phyloP scores from a whole-genome alignment of 2,797 vertebrate genomes.

The Tolypeutes matacus region DNA sequence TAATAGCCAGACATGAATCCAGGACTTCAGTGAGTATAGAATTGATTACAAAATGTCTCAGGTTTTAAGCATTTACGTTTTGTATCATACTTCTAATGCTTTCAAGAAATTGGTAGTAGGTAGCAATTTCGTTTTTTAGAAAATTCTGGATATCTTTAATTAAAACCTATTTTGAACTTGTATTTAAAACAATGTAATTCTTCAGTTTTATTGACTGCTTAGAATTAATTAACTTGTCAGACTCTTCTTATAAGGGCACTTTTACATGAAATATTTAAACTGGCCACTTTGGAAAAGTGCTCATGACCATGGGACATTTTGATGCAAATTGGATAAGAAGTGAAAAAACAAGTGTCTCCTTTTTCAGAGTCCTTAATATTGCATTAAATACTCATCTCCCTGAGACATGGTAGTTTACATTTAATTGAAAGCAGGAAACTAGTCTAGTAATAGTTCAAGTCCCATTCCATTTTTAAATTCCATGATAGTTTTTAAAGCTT shows the following conservation, averaged over 20 bases:
- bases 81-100: not conserved
- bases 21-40: not conserved
- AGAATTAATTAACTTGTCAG: not conserved
- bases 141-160: not conserved
- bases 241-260: not conserved
- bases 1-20: not conserved
- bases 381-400: not conserved
- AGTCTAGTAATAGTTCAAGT: not conserved
- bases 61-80: not conserved
- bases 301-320: not conserved
- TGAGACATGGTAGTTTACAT: not conserved
- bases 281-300: not conserved
- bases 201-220: not conserved
- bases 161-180: slow-evolving; percentile 11
- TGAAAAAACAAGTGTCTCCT: not conserved
- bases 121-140: not conserved
- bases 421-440: not conserved
- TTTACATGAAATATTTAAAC: not conserved
- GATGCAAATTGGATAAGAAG: not conserved
- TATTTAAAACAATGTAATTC: not conserved
- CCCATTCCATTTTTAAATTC: slow-evolving; percentile 31
- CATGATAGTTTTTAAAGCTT: not conserved
- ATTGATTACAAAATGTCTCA: not conserved
- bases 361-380: not conserved
- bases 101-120: not conserved